Base-by-base conservation (phyloP, 2,113 vertebrate species). In the Phalacrocorax pelagicus region DNA sequence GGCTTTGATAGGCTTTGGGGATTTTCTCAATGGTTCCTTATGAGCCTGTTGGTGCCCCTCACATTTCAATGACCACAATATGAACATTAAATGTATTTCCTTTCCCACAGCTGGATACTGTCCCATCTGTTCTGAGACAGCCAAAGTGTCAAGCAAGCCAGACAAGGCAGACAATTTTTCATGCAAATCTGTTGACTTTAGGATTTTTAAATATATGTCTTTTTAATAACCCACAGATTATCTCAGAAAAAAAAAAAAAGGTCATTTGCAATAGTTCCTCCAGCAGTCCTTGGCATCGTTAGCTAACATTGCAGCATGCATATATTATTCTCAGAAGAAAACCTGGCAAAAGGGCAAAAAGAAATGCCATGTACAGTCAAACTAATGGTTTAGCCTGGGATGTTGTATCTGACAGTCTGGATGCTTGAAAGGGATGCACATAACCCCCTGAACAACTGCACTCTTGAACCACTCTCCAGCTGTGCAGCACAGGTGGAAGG, bases 151-250 rank as follows among this genome's bases (percentile, higher is more conserved):
- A 95, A 92, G 86, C 8, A 73, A 95, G 84, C 91, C 81, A 95
- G 89, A 87, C 70, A 65, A 96, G 78, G 77, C 88, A 94, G 96
- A 92, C 92, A 77, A 96, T 97, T 96, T 96, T 97, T 97, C 96
- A 96, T 86, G 93, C 67, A 96, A 95, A 95, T 96, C 93, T 95
- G 96, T 97, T 97, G 96, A 97, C 96, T 96, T 97, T 83, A 94
- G 96, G 87, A 91, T 96, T 96, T 96, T 97, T 44, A 83, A 94
- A 95, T 95, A 90, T 91, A 96, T 91, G 42, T 86, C 78, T 95
- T 97, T 92, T 97, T 96, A 96, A 97, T 90, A 97, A 95, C 87
- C 54, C 89, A 52, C 81, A 94, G 89, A 97, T 95, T 92, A 96
- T 94, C 91, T 96, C 89, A 66, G 81, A 79, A 27, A 87, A 86